Evolutionary conservation across 2,888 invertebrate species (phyloP).

Genomic region (Drosophila paramelanica): DNA sequence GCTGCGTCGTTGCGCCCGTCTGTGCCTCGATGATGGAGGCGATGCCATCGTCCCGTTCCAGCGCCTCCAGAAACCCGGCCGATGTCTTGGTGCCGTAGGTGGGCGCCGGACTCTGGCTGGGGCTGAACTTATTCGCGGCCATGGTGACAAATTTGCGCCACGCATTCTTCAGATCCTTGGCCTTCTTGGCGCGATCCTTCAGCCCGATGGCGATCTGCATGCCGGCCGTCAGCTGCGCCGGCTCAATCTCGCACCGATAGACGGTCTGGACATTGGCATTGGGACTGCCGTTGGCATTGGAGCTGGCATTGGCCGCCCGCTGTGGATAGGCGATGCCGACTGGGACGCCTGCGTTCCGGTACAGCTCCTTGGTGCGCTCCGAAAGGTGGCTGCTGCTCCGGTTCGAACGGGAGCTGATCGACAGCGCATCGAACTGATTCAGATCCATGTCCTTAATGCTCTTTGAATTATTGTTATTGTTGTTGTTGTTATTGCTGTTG

Average conservation of each 20-base stretch:
- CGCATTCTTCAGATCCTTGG: constrained; percentile 85
- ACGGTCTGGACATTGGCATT: constrained; percentile 83
- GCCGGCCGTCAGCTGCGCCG: constrained; percentile 83
- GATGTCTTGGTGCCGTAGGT: constrained; percentile 76
- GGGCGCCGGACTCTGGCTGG: constrained; percentile 83
- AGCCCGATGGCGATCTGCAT: constrained; percentile 85
- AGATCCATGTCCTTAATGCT: constrained; percentile 73
- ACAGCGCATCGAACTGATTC: constrained; percentile 83
- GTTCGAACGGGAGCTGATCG: constrained; percentile 83
- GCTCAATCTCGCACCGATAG: constrained; percentile 84
- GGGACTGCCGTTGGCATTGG: constrained; percentile 45
- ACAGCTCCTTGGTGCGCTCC: constrained; percentile 84
- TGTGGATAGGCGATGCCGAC: constrained; percentile 84
- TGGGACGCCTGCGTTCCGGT: constrained; percentile 83
- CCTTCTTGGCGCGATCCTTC: constrained; percentile 85
- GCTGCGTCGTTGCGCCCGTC: constrained; percentile 48
- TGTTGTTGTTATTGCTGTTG: constrained; percentile 40
- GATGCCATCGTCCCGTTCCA: constrained; percentile 83
- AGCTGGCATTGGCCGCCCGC: constrained; percentile 59
- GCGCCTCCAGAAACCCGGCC: constrained; percentile 71
- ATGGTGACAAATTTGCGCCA: constrained; percentile 85
- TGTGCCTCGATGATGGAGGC: constrained; percentile 83
- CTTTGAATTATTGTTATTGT: constrained; percentile 66
- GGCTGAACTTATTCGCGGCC: constrained; percentile 85
- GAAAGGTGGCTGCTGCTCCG: constrained; percentile 83